Evolutionary conservation across 2,797 vertebrate genomes (phyloP), one percentile per base, ranked within the genome.

Genomic region (Perodicticus potto): DNA sequence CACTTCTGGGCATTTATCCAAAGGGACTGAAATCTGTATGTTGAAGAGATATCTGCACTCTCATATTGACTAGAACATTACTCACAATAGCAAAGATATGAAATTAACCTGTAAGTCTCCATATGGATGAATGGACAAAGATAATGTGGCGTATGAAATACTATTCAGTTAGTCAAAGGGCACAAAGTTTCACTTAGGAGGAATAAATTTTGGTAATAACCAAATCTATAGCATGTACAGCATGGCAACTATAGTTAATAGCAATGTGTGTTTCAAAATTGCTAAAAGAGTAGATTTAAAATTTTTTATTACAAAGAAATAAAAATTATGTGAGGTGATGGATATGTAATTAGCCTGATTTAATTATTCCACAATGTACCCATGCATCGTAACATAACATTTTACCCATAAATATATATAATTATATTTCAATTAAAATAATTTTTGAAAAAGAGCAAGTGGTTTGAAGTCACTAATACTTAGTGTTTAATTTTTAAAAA

Each of bases 401-500:
- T n/a, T 27, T n/a, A 61, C 37, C 6, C 37, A 72, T 45, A 81
- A 59, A 82, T 27, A 57, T 10, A 72, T 45, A 61, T 1, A 82
- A 72, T 59, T 34, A 59, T 43, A 12, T 81, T 16, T 43, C 22
- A 82, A 90, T 70, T 81, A 81, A 70, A 37, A 80, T 67, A 69
- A 59, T 45, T 43, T 81, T 80, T 16, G 3, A 37, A 73, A 61
- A 73, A 16, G 57, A 67, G 65, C 63, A 83, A 70, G 20, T 32
- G 6, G 29, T 59, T 94, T 91, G 8, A 59, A 86, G 72, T 76
- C n/a, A 83, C 70, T 78, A 17, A 49, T 32, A 82, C 17, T 95
- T 89, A 78, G 5, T 22, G 40, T 85, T 86, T 70, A 70, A 73
- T 55, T 85, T 80, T 67, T 53, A n/a, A 78, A 93, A 57, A n/a